phyloP scores from a whole-genome alignment of 2,113 vertebrate genomes.

The Grammomys dolichurus region DNA sequence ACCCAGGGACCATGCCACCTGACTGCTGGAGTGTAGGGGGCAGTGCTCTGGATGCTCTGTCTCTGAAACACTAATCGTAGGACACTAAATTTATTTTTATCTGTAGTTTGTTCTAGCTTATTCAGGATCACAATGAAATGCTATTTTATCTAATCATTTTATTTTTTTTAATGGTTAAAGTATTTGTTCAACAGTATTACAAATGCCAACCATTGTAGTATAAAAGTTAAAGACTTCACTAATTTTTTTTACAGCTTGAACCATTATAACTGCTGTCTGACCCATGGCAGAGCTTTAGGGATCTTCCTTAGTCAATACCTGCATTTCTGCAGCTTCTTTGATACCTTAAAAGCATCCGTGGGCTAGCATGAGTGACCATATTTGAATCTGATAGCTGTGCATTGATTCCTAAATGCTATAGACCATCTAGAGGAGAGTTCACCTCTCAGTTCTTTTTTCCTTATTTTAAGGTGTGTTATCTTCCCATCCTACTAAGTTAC shows the following conservation, averaged over 20 bases:
- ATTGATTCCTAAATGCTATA: not conserved
- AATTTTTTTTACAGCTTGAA: slow-evolving; percentile 70
- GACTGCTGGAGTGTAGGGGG: slow-evolving; percentile 39
- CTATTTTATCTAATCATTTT: slow-evolving; percentile 65
- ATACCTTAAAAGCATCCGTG: not conserved
- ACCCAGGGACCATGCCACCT: slow-evolving; percentile 27
- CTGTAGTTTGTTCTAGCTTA: slow-evolving; percentile 61
- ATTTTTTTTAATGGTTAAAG: slow-evolving; percentile 55
- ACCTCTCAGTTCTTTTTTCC: slow-evolving; percentile 46
- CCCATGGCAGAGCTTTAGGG: slow-evolving; percentile 53
- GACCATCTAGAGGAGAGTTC: slow-evolving; percentile 20
- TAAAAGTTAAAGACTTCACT: slow-evolving; percentile 62
- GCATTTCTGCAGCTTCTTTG: slow-evolving; percentile 53
- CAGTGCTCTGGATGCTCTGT: slow-evolving; percentile 46
- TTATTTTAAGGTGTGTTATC: slow-evolving; percentile 53
- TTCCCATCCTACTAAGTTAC: slow-evolving; percentile 51
- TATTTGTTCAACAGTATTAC: slow-evolving; percentile 61
- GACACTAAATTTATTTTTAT: slow-evolving; percentile 65
- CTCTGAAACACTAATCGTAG: slow-evolving; percentile 46
- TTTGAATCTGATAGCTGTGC: not conserved
- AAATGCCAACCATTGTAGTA: slow-evolving; percentile 47
- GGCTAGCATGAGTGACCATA: not conserved
- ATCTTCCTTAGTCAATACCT: slow-evolving; percentile 37
- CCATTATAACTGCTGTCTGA: slow-evolving; percentile 60
- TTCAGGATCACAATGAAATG: slow-evolving; percentile 69